Evolutionary conservation across 2,888 invertebrate species (phyloP).

Genomic region (Blomia tropicalis): DNA sequence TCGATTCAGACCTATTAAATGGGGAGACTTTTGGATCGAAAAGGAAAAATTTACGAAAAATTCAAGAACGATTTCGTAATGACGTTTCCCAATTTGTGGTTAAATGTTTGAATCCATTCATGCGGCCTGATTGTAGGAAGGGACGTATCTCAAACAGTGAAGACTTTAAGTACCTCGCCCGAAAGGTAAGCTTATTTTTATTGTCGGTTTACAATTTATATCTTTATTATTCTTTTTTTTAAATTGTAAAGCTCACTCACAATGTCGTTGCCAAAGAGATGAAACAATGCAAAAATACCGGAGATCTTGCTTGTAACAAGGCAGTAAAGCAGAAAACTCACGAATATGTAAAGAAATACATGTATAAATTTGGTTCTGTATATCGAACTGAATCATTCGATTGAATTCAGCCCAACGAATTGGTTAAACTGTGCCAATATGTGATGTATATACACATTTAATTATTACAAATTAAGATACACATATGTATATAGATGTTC

Average conservation of each 20-base stretch:
- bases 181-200: conserved; percentile 51
- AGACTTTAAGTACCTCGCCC: conserved; percentile 82
- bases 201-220: too few relatives aligned
- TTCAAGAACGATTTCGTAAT: conserved; percentile 71
- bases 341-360: conserved; percentile 86
- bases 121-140: conserved; percentile 62
- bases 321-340: conserved; percentile 85
- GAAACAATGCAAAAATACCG: conserved; percentile 70
- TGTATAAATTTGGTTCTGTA: conserved; percentile 75
- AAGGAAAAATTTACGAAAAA: conserved; percentile 40
- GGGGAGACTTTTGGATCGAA: conserved; percentile 24
- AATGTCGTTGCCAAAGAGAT: conserved; percentile 87
- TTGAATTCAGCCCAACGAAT: too few relatives aligned
- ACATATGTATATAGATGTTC: too few relatives aligned
- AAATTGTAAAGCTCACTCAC: conserved; percentile 60
- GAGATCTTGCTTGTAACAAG: conserved; percentile 60
- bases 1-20: not conserved
- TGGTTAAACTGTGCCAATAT: too few relatives aligned
- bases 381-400: conserved; percentile 29
- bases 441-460: too few relatives aligned
- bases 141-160: conserved; percentile 73
- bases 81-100: conserved; percentile 54
- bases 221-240: conserved; percentile 24
- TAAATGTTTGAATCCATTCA: conserved; percentile 67
- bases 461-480: too few relatives aligned